These are phyloP conservation scores for Arrhamphus sclerolepis DNA, from an alignment of 2,797 vertebrate genomes.

Conservation along the genomic window DNA sequence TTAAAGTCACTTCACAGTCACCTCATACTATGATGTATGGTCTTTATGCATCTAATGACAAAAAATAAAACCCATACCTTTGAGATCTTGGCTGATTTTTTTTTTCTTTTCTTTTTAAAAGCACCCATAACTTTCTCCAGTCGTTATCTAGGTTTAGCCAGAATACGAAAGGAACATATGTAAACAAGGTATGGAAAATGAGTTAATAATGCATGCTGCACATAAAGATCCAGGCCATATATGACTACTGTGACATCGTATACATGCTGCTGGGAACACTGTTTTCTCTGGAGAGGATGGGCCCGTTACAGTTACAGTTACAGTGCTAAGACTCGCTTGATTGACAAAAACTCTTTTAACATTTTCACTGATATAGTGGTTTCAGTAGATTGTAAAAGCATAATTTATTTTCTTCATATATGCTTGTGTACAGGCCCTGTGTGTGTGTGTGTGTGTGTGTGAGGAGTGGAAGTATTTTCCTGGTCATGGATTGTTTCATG, in stretches of 20 bases:
- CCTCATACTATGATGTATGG: not conserved
- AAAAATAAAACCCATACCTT: no score
- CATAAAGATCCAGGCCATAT: slow-evolving; percentile 30
- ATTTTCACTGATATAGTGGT: no score
- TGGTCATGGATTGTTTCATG: no score
- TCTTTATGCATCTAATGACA: not conserved
- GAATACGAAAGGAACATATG: slow-evolving; percentile 5
- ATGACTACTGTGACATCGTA: slow-evolving; percentile 14
- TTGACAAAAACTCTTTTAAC: no score
- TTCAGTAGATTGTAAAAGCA: no score
- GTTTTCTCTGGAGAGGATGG: slow-evolving; percentile 9
- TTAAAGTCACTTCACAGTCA: not conserved
- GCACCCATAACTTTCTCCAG: not conserved
- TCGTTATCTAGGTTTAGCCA: not conserved
- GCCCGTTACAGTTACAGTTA: slow-evolving; percentile 4
- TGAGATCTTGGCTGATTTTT: no score
- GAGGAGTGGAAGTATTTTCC: no score
- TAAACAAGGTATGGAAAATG: slow-evolving; percentile 56
- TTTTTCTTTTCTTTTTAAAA: not conserved
- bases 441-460: no score
- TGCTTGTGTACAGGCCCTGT: no score
- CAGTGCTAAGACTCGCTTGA: no score
- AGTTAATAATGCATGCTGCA: slow-evolving; percentile 64
- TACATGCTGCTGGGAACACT: slow-evolving; percentile 28
- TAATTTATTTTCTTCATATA: no score